Conservation (phyloP, 2,113 vertebrate species). For the Casuarius casuarius region DNA sequence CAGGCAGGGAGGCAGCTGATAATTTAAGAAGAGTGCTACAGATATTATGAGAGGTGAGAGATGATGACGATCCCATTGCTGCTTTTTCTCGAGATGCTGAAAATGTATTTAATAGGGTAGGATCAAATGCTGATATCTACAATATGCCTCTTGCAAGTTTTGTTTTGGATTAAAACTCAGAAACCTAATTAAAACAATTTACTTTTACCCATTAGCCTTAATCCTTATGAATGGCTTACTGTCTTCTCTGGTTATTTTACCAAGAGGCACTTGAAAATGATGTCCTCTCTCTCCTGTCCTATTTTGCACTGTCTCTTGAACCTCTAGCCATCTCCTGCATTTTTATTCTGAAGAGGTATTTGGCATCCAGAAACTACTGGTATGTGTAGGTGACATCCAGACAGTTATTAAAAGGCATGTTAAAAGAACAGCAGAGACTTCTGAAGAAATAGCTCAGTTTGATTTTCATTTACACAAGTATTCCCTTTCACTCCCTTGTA, state of each 20-base stretch:
- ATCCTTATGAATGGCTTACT: constrained; percentile 73
- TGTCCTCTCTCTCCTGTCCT: constrained; percentile 65
- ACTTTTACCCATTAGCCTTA: constrained; percentile 71
- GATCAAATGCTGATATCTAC: constrained; percentile 58
- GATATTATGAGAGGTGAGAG: constrained; percentile 67
- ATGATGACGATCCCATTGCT: constrained; percentile 55
- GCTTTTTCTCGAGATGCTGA: constrained; percentile 51
- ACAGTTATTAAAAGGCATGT: not conserved
- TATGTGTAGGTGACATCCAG: not conserved
- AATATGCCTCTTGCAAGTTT: constrained; percentile 54
- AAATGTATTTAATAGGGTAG: constrained; percentile 51
- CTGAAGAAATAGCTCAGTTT: not conserved
- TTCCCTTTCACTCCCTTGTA: not conserved
- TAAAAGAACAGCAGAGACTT: not conserved
- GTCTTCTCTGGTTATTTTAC: constrained; percentile 72
- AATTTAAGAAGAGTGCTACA: constrained; percentile 66
- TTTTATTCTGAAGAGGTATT: constrained; percentile 40
- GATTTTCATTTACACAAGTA: not conserved
- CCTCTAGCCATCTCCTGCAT: constrained; percentile 49
- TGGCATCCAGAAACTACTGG: not conserved
- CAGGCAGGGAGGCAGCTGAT: constrained; percentile 67
- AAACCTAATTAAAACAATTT: constrained; percentile 76
- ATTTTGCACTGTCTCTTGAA: constrained; percentile 71
- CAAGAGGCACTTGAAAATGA: constrained; percentile 68
- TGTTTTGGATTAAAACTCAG: constrained; percentile 73